Conservation (phyloP, 2,888 invertebrate species). For the Caenorhabditis sinica region DNA sequence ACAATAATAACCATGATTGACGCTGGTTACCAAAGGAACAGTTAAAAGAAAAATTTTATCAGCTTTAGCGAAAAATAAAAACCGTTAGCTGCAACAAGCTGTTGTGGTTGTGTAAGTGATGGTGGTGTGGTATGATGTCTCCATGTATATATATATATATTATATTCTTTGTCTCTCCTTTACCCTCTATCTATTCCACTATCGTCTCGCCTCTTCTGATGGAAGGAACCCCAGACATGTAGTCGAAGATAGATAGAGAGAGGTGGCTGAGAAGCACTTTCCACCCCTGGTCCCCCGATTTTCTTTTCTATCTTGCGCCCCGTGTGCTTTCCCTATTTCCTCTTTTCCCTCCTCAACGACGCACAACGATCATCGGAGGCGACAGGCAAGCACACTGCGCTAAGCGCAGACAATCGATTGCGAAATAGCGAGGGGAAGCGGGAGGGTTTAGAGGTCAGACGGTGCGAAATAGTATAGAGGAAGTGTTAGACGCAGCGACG, state of each 20-base stretch:
- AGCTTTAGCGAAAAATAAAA: background rate
- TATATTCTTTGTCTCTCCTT: background rate
- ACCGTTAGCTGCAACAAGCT: background rate
- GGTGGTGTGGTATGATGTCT: background rate
- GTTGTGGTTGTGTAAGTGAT: background rate
- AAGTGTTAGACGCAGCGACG: conserved; percentile 1
- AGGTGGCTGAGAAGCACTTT: conserved; percentile 34
- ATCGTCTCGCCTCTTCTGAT: no score
- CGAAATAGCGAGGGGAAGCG: background rate
- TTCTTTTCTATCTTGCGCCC: background rate
- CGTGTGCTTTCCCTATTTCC: no score
- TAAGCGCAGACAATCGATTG: conserved; percentile 26
- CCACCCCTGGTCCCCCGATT: conserved; percentile 34
- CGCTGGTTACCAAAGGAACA: background rate
- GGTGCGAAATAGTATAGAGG: conserved; percentile 23
- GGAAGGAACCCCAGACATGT: conserved; percentile 32
- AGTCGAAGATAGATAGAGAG: conserved; percentile 11
- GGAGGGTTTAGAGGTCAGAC: background rate
- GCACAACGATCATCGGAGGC: background rate
- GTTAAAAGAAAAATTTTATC: background rate
- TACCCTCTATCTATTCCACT: background rate
- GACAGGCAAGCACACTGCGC: conserved; percentile 13
- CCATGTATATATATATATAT: background rate
- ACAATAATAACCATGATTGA: no score
- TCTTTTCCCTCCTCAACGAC: background rate